Conservation (phyloP, 1,140 invertebrate genomes). For the Lysiphlebus fabarum region DNA sequence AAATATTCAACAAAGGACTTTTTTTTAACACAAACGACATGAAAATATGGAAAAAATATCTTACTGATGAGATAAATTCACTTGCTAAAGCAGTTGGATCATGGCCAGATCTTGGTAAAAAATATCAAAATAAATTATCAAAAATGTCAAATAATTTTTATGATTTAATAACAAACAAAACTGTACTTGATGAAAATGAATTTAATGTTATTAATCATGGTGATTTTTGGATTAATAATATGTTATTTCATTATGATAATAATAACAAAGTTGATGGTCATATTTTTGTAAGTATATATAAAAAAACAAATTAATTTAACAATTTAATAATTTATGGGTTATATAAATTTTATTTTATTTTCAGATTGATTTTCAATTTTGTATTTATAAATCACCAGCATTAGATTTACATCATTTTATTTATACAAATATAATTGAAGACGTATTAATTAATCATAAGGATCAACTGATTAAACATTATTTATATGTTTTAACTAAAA, state of each 20-base stretch:
- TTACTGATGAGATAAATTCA: slow-evolving; percentile 28
- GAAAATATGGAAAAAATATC: slow-evolving; percentile 34
- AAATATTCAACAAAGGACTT: slow-evolving; percentile 42
- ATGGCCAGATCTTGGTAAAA: slow-evolving; percentile 45
- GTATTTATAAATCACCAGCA: slow-evolving; percentile 50
- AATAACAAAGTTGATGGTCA: slow-evolving; percentile 50
- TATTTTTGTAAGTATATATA: slow-evolving; percentile 61
- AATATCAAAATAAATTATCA: slow-evolving; percentile 49
- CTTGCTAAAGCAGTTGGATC: slow-evolving; percentile 35
- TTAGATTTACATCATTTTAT: slow-evolving; percentile 58
- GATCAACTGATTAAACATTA: slow-evolving; percentile 37
- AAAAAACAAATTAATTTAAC: no score
- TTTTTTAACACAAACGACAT: slow-evolving; percentile 45
- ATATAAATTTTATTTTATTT: no score
- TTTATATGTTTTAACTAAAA: no score
- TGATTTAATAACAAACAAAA: slow-evolving; percentile 32
- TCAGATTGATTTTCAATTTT: slow-evolving; percentile 59
- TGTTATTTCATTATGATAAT: slow-evolving; percentile 61
- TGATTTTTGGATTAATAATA: slow-evolving; percentile 66
- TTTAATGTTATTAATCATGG: slow-evolving; percentile 65
- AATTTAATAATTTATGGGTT: no score
- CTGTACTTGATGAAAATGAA: slow-evolving; percentile 41
- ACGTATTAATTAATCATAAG: slow-evolving; percentile 36
- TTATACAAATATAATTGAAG: slow-evolving; percentile 43
- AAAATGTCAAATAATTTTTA: slow-evolving; percentile 38